Base-by-base conservation (phyloP, 1,140 invertebrate species). In the Coenobita brevimanus region DNA sequence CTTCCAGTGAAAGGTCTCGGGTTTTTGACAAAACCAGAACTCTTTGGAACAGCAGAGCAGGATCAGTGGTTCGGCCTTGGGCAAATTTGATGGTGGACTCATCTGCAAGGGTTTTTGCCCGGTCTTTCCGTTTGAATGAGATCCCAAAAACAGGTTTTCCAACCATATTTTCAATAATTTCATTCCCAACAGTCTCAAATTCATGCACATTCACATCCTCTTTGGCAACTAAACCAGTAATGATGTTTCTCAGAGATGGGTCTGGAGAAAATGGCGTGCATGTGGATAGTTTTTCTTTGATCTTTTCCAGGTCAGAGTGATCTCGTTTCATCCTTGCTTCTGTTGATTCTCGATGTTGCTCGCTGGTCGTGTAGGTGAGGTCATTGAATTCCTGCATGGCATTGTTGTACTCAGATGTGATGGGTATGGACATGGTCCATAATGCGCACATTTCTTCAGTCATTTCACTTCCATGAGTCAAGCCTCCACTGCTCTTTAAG, bases 121-220 rank as follows among this genome's bases (percentile, higher is more conserved):
- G 69, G 33, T 1, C 69, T 71, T 71, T 30, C n/a, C 3, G 3
- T 30, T 71, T 71, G 69, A 71, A 71, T 71, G 3, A 71, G 13
- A 4, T 71, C 69, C 69, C 69, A 27, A 71, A 62, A 71, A 30
- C n/a, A 71, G 33, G 24, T 71, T 71, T 71, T 71, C 69, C 69
- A 71, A 33, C 10, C n/a, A 27, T 71, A 33, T 71, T 27, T 24
- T 71, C 27, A 1, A 2, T 62, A 62, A 62, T 62, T 27, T 62
- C 60, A 62, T 62, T 62, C 60, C 60, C 60, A 62, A 62, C 2
- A 62, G 27, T 62, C 10, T 62, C 60, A 62, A 62, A 62, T 27
- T 62, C 60, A 62, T 62, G 60, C 21, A 62, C 60, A 62, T 62
- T 62, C 60, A 62, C 60, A 10, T 62, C 60, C 27, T 62, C 60